Evolutionary conservation across 2,888 invertebrate species (phyloP).

Genomic region (Criorhina ranunculi): DNA sequence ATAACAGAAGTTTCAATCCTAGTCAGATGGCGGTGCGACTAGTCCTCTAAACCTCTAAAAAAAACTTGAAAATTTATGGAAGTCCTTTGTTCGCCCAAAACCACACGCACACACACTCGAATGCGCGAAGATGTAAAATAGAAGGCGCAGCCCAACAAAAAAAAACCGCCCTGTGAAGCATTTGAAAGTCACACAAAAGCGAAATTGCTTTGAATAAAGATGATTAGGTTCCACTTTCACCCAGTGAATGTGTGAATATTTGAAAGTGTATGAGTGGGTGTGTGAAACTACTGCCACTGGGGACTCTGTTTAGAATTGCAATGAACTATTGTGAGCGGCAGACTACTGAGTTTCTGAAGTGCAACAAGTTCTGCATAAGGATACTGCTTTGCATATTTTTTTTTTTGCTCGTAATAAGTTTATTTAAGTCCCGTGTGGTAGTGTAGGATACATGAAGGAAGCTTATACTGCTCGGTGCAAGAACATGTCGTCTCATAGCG

Average conservation of each 20-base stretch:
- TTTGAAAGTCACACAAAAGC: conserved; percentile 56
- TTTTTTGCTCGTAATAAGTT: neutral
- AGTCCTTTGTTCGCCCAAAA: conserved; percentile 26
- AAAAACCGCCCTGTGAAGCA: conserved; percentile 31
- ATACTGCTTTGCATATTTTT: neutral
- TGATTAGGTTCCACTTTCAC: conserved; percentile 54
- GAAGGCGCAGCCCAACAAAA: neutral
- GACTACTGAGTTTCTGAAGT: neutral
- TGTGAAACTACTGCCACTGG: neutral
- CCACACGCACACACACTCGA: conserved; percentile 1
- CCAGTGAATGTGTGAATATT: neutral
- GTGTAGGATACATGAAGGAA: too few species aligned
- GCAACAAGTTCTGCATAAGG: conserved; percentile 18
- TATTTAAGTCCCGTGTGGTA: neutral
- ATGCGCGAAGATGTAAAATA: conserved; percentile 3
- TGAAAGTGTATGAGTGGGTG: neutral
- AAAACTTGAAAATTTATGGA: conserved; percentile 40
- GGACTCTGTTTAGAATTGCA: neutral
- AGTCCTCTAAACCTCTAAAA: conserved; percentile 35
- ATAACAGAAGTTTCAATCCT: conserved; percentile 53
- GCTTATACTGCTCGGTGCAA: too few species aligned
- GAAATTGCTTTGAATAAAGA: conserved; percentile 56
- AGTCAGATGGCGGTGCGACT: conserved; percentile 54
- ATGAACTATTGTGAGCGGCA: neutral
- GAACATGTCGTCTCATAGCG: too few species aligned